Conservation (phyloP, 2,888 invertebrate species). For the Tinea trinotella region DNA sequence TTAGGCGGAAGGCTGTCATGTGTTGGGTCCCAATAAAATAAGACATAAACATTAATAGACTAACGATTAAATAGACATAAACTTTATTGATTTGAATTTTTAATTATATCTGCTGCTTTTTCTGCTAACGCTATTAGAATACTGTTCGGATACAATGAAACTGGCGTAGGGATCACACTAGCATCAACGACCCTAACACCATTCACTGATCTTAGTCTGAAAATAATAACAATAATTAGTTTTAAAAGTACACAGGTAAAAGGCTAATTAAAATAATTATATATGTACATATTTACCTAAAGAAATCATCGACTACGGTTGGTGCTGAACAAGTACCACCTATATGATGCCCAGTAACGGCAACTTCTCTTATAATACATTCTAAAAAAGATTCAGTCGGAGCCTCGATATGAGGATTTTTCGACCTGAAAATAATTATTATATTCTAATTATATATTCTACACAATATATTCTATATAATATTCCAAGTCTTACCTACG, state of each 20-base stretch:
- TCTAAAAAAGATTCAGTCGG: slow-evolving; percentile 73
- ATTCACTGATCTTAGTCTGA: slow-evolving; percentile 75
- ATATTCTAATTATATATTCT: not conserved
- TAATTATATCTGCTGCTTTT: slow-evolving; percentile 73
- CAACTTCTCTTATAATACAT: slow-evolving; percentile 75
- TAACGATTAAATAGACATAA: not conserved
- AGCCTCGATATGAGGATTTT: slow-evolving; percentile 24
- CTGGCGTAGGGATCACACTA: slow-evolving; percentile 83
- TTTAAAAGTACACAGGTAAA: not conserved
- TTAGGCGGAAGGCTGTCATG: too few relatives aligned
- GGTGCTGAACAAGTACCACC: slow-evolving; percentile 86
- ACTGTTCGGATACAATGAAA: slow-evolving; percentile 84
- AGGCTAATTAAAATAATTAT: not conserved
- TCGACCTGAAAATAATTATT: not conserved
- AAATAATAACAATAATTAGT: slow-evolving; percentile 28
- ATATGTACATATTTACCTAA: slow-evolving; percentile 58
- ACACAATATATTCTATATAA: not conserved
- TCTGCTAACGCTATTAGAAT: slow-evolving; percentile 77
- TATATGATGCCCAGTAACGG: slow-evolving; percentile 83
- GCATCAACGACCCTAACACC: slow-evolving; percentile 84
- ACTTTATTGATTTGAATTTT: slow-evolving; percentile 9
- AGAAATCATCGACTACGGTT: slow-evolving; percentile 78
- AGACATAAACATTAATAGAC: too few relatives aligned
- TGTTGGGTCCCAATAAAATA: too few relatives aligned
- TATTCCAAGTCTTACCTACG: too few relatives aligned